Conservation (phyloP, 2,113 vertebrate species). For the Piprites chloris region DNA sequence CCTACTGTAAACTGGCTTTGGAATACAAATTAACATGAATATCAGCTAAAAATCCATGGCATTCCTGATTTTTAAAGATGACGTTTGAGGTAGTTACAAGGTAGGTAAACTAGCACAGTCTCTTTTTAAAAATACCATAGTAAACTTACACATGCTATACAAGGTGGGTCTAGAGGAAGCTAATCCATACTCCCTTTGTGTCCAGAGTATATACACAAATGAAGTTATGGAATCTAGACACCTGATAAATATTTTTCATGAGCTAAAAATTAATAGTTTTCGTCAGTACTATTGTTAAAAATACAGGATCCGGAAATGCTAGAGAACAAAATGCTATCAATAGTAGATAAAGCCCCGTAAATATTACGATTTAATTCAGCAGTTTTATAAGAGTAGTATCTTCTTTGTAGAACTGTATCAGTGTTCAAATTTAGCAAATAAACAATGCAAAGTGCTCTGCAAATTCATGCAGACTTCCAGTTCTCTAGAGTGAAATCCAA, state of each 20-base stretch:
- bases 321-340: not conserved
- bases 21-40: not conserved
- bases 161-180: not conserved
- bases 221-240: not conserved
- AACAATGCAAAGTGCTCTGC: not conserved
- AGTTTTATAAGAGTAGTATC: not conserved
- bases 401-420: not conserved
- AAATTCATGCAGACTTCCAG: not conserved
- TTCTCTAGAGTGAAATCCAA: not conserved
- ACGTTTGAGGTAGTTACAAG: not conserved
- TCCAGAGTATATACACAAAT: not conserved
- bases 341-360: not conserved
- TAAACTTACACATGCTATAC: not conserved
- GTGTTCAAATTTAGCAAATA: not conserved
- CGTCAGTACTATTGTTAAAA: not conserved
- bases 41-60: not conserved
- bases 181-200: not conserved
- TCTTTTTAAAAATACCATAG: not conserved
- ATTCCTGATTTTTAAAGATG: not conserved
- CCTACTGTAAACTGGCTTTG: not conserved
- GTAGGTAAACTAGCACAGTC: accelerated
- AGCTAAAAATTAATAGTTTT: not conserved
- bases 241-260: not conserved
- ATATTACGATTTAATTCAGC: not conserved
- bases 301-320: not conserved